Percentiles rank a stretch among this genome's conserved stretches.
Evolutionary conservation across 2,888 invertebrate genomes (phyloP).

Genomic region (Dolomedes plantarius): DNA sequence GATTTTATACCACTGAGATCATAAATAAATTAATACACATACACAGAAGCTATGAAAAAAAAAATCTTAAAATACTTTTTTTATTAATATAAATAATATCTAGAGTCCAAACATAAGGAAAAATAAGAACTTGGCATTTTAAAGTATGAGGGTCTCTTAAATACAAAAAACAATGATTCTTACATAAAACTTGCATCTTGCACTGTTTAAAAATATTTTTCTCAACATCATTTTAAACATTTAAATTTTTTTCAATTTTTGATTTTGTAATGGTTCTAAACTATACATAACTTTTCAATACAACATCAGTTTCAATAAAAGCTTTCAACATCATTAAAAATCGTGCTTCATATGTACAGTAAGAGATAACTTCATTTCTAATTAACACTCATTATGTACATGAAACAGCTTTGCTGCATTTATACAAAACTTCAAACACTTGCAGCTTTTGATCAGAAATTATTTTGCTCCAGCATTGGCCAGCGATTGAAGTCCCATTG

Average conservation of each 20-base stretch:
- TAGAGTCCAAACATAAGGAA: no score
- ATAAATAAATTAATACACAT: no score
- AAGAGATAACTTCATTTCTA: neutral
- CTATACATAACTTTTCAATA: slow-evolving; percentile 1
- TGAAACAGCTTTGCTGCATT: neutral
- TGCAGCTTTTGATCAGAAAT: neutral
- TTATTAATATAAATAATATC: no score
- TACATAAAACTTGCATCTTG: neutral
- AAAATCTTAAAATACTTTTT: no score
- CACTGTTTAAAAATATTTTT: neutral
- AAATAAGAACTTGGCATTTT: no score
- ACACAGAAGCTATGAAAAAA: no score
- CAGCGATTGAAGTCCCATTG: slow-evolving; percentile 35
- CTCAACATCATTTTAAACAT: neutral
- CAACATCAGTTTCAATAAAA: neutral
- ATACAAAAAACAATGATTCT: neutral
- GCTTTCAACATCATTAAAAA: neutral
- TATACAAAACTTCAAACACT: neutral
- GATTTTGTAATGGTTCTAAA: neutral
- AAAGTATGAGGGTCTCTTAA: neutral
- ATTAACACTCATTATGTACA: neutral
- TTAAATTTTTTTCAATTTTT: neutral
- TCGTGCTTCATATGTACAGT: neutral
- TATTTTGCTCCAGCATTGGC: slow-evolving; percentile 25
- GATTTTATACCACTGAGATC: no score